Evolutionary conservation across 2,888 invertebrate species (phyloP).

Genomic region (Caradrina kadenii): DNA sequence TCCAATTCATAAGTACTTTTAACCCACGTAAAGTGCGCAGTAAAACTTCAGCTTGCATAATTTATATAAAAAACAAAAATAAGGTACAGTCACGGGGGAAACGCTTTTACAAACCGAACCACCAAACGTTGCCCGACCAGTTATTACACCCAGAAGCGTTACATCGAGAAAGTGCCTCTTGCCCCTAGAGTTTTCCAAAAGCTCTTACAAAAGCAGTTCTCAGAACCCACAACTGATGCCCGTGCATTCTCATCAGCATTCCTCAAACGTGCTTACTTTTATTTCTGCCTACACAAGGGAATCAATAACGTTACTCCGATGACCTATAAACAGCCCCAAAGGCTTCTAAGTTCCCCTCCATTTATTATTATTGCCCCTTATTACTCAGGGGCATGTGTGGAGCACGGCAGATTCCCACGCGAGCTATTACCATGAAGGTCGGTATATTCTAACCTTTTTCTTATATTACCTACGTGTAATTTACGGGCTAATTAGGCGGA

Average conservation of each 20-base stretch:
- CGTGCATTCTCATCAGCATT: constrained; percentile 58
- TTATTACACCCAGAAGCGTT: neutral
- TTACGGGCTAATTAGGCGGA: constrained; percentile 46
- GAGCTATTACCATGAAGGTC: constrained; percentile 71
- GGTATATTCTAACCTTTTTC: constrained; percentile 66
- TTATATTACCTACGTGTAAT: constrained; percentile 51
- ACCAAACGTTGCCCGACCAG: neutral
- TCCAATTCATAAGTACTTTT: too few species aligned
- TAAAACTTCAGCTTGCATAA: too few species aligned
- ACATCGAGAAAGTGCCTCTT: neutral
- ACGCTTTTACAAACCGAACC: neutral
- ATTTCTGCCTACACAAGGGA: constrained; percentile 60
- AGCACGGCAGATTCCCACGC: constrained; percentile 68
- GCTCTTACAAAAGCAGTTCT: neutral
- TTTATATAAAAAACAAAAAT: too few species aligned
- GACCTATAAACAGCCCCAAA: constrained; percentile 68
- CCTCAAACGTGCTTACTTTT: constrained; percentile 48
- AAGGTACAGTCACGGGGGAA: too few species aligned
- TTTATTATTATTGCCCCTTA: constrained; percentile 73
- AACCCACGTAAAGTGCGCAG: too few species aligned
- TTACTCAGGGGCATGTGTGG: constrained; percentile 69
- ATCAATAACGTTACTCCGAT: constrained; percentile 65
- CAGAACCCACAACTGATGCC: constrained; percentile 19
- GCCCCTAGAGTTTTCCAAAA: neutral
- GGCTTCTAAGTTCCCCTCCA: constrained; percentile 64